Base-by-base conservation (phyloP, 1,140 invertebrate species). In the Phocides pigmalion region DNA sequence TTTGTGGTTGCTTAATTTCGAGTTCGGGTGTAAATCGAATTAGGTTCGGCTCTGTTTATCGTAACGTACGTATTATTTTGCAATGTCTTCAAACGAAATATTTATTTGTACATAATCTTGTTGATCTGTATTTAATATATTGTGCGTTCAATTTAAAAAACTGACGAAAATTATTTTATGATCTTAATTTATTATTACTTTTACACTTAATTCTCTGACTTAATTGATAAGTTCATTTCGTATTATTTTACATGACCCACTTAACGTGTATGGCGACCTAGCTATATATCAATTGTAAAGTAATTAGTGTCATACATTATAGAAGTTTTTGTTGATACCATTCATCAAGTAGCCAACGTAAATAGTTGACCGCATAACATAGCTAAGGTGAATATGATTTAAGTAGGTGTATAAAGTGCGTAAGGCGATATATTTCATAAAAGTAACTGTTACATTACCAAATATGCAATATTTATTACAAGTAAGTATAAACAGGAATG, bases 1-100 rank as follows among this genome's bases (percentile, higher is more conserved):
- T 50, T 41, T 54, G 47, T 62, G n/a, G 25, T 39, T 62, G 19
- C 54, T 58, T 44, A 49, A 62, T 62, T 62, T 62, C 15, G 16
- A 39, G 5, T 53, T 53, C 16, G 50, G 35, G 1, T 37, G 32
- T 53, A 39, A 53, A 39, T 53, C 35, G 50, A 20, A 53, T 39
- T 22, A 37, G 49, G 9, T 51, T 37, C 28, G 49, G 3, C 16
- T 51, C 15, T 53, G 17, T 19, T 16, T 17, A n/a, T 16, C 39
- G 35, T 12, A 51, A 37, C 42, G 35, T 37, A 37, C 42, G 35
- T 37, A 28, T 66, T 53, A 22, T 54, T 54, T 39, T 54, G 17
- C n/a, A 54, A 54, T 14, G 32, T 39, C 39, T 53, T 9, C 1
- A 20, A 4, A 39, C n/a, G 28, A 14, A 16, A 20, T 37, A 39